Evolutionary conservation across 2,888 invertebrate genomes (phyloP).

Genomic region (Hipparchia semele): DNA sequence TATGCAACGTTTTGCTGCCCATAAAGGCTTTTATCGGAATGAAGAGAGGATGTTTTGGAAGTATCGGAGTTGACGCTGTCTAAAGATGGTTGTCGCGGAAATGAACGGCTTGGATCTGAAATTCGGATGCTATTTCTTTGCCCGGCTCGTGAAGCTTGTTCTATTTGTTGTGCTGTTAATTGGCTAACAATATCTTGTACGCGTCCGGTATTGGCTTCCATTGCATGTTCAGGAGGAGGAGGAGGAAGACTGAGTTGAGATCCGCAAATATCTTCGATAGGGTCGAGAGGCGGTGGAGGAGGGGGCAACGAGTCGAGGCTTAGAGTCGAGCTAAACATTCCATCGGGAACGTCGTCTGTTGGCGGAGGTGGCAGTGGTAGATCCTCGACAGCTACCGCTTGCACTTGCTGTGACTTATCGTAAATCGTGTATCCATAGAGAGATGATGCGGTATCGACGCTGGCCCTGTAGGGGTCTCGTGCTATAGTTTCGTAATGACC

Average conservation of each 20-base stretch:
- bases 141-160: conserved; percentile 64
- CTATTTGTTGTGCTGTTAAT: conserved; percentile 67
- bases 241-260: conserved; percentile 90
- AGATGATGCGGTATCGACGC: conserved; percentile 61
- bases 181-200: conserved; percentile 74
- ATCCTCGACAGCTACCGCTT: conserved; percentile 61
- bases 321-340: conserved; percentile 88
- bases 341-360: conserved; percentile 75
- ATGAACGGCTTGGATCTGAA: conserved; percentile 64
- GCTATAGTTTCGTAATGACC: conserved; percentile 66
- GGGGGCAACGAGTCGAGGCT: conserved; percentile 92
- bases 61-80: conserved; percentile 81
- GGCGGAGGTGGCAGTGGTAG: conserved; percentile 89
- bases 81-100: conserved; percentile 82
- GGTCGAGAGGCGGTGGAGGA: conserved; percentile 85
- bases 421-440: conserved; percentile 79
- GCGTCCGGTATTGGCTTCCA: conserved; percentile 62
- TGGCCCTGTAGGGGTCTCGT: conserved; percentile 59
- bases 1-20: conserved; percentile 66
- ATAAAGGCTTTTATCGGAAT: conserved; percentile 69
- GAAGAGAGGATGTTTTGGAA: conserved; percentile 71
- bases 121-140: conserved; percentile 65
- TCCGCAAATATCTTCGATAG: conserved; percentile 83
- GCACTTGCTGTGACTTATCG: conserved; percentile 63
- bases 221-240: conserved; percentile 85